phyloP scores from a whole-genome alignment of 1,140 invertebrate species.

The Aphelenchoides besseyi region DNA sequence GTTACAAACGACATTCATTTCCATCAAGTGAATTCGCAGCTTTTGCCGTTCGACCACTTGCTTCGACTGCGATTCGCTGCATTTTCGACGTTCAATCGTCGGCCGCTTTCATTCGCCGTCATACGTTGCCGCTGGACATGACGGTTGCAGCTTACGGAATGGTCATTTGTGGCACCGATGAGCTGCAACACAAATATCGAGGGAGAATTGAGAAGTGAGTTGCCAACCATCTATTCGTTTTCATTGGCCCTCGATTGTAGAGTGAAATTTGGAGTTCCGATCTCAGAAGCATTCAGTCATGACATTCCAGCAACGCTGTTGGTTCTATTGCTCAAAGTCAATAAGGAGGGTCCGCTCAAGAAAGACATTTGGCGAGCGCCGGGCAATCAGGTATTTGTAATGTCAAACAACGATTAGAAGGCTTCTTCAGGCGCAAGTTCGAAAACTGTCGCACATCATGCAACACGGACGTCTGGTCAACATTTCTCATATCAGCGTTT shows the following conservation, averaged over 20 bases:
- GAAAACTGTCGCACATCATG: conserved; percentile 87
- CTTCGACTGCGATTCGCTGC: background rate
- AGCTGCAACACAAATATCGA: conserved; percentile 58
- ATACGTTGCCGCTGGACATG: conserved; percentile 50
- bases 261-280: conserved; percentile 62
- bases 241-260: conserved; percentile 40
- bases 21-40: background rate
- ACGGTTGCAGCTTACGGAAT: conserved; percentile 57
- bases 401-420: background rate
- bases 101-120: conserved; percentile 28
- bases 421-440: conserved; percentile 75
- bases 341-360: conserved; percentile 85
- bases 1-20: background rate
- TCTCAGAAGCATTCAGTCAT: conserved; percentile 58
- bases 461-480: conserved; percentile 92
- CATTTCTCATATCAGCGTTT: conserved; percentile 93
- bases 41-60: background rate
- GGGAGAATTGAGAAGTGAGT: conserved; percentile 60
- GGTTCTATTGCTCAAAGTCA: conserved; percentile 83
- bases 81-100: background rate
- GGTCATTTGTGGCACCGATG: conserved; percentile 61
- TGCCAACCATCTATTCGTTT: conserved; percentile 5
- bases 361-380: conserved; percentile 90
- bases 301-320: conserved; percentile 62
- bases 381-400: conserved; percentile 74